phyloP scores from a whole-genome alignment of 92 coral and sea anemone genomes.

The Pocillopora meandrina region DNA sequence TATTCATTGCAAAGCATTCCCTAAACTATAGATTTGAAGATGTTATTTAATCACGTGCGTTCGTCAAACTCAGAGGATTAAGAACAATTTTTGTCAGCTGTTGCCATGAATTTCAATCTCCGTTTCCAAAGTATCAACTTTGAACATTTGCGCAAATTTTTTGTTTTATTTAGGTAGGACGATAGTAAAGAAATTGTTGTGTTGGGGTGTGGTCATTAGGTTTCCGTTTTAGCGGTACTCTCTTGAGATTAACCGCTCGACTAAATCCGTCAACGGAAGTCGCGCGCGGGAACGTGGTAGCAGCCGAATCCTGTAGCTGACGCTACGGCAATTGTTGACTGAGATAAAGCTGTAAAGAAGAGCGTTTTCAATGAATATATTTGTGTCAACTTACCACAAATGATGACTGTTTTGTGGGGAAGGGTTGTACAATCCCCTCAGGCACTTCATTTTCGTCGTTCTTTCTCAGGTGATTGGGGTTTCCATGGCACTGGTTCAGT shows the following conservation, averaged over 20 bases:
- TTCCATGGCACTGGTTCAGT: constrained; percentile 34
- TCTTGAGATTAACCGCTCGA: constrained; percentile 15
- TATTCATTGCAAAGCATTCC: neutral
- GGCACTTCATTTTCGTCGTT: constrained; percentile 29
- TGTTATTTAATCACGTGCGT: constrained; percentile 15
- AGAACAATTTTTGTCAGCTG: neutral
- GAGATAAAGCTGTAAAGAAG: neutral
- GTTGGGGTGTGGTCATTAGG: constrained; percentile 22
- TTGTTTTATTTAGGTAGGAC: neutral
- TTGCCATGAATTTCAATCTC: neutral
- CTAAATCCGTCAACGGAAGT: constrained; percentile 31
- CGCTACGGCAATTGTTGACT: neutral
- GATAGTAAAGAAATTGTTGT: constrained; percentile 28
- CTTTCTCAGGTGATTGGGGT: constrained; percentile 38
- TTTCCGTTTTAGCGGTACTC: constrained; percentile 27
- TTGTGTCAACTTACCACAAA: neutral
- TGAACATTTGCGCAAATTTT: neutral
- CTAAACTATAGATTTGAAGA: neutral
- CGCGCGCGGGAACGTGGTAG: neutral
- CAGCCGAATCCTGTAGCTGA: neutral
- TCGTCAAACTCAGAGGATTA: neutral
- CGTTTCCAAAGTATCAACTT: neutral
- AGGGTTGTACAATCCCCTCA: constrained; percentile 1
- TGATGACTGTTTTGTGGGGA: neutral
- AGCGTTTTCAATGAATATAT: neutral